Percentiles rank a stretch among this genome's conserved stretches.
Evolutionary conservation across 1,140 invertebrate species (phyloP).

Genomic region (Lethocerus indicus): DNA sequence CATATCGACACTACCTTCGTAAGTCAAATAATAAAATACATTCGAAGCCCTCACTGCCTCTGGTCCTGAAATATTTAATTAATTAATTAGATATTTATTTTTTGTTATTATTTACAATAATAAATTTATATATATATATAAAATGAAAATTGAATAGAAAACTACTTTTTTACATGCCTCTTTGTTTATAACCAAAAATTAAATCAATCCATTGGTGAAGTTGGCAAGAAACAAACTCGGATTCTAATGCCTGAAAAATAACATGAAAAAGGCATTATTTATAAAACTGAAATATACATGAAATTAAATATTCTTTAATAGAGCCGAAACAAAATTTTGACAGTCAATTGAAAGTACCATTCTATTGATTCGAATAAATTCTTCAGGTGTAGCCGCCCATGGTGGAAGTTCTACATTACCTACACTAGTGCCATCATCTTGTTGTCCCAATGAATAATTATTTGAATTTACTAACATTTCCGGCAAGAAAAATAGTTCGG

Average conservation of each 20-base stretch:
- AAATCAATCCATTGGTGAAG: slow-evolving; percentile 99
- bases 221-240: slow-evolving; percentile 98
- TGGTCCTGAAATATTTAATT: slow-evolving; percentile 44
- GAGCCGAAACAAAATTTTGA: too few relatives aligned
- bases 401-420: slow-evolving; percentile 83
- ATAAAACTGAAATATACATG: too few relatives aligned
- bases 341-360: too few relatives aligned
- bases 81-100: not conserved
- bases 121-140: not conserved
- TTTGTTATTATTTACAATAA: not conserved
- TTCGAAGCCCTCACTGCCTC: slow-evolving; percentile 94
- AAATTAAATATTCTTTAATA: too few relatives aligned
- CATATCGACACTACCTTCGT: slow-evolving; percentile 92
- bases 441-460: slow-evolving; percentile 70
- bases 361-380: slow-evolving; percentile 93
- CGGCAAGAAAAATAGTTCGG: slow-evolving; percentile 97
- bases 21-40: slow-evolving; percentile 98
- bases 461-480: slow-evolving; percentile 94
- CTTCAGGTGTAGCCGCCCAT: slow-evolving; percentile 92
- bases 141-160: not conserved
- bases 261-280: slow-evolving; percentile 9
- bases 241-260: slow-evolving; percentile 71
- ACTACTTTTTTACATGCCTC: slow-evolving; percentile 37
- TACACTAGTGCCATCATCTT: slow-evolving; percentile 69
- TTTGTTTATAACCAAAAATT: slow-evolving; percentile 98